Evolutionary conservation across 2,113 vertebrate genomes (phyloP), one percentile per base, ranked within the genome.

Genomic region (Oreocharis arfaki): DNA sequence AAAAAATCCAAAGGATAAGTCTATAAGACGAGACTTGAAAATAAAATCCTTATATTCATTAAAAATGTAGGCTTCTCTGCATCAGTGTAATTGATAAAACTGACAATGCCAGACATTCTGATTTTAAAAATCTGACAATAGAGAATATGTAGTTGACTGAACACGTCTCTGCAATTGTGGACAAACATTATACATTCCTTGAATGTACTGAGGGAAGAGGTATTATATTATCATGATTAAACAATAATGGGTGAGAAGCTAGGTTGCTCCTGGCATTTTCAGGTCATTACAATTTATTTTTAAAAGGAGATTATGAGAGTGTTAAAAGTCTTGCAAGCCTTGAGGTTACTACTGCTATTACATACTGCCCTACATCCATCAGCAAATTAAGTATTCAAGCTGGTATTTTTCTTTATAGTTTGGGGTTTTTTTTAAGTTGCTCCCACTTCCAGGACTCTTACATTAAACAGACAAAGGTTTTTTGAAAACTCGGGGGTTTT

Each of bases 201-300:
- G 30, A 89, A 84, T 46, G 77, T 68, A 83, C 46, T 81, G 71
- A 84, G 52, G n/a, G 56, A 89, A 92, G 67, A 92, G 65, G 50
- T 74, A 95, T 85, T 84, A n/a, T 56, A 97, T 96, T 97, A 95
- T 84, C 81, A 87, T 78, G 95, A 96, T 96, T 97, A 96, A 92
- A 92, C 75, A 95, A 95, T 50, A 95, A 79, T 23, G 94, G 53
- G 71, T 95, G 91, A 96, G 82, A 90, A 95, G 95, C 78, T 79
- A 59, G 35, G 90, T 69, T 86, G 84, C 67, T 88, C 75, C 78
- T 97, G 94, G 97, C 94, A 95, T 96, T 97, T 98, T 95, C 84
- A 96, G 93, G 94, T 97, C 92, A 95, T 84, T 93, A 91, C 87
- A 77, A 86, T 83, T 87, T 87, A 84, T 63, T 87, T 79, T 85